These are phyloP conservation scores for Rhorus exstirpatorius DNA, from an alignment of 2,888 invertebrate species.

Conservation along the genomic window DNA sequence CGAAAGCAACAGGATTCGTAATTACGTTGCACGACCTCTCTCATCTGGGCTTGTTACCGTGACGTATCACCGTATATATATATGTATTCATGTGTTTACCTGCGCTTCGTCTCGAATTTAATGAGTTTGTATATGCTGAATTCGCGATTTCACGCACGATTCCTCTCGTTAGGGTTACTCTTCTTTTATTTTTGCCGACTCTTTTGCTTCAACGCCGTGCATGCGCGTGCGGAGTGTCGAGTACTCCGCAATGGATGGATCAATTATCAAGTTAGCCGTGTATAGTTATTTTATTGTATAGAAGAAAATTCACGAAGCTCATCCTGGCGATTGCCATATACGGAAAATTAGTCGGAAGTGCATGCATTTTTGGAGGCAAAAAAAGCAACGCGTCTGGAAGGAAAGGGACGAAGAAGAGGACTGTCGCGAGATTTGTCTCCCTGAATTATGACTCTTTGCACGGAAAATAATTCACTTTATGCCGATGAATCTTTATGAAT, in stretches of 20 bases:
- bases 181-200: not conserved
- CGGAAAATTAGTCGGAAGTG: no score
- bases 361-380: not conserved
- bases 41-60: conserved; percentile 10
- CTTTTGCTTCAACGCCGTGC: no score
- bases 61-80: not conserved
- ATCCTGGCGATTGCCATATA: no score
- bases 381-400: no score
- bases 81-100: not conserved
- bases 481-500: no score
- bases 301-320: not conserved
- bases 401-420: not conserved
- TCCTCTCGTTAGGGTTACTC: not conserved
- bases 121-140: not conserved
- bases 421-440: not conserved
- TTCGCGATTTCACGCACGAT: not conserved
- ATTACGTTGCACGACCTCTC: conserved; percentile 48
- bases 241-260: no score
- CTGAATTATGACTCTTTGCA: no score
- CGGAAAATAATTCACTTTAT: no score
- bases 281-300: no score
- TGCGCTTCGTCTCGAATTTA: not conserved
- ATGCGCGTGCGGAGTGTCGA: no score
- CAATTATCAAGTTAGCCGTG: no score
- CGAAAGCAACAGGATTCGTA: conserved; percentile 62